Conservation (phyloP, 2,888 invertebrate genomes). For the Calameuta filiformis region DNA sequence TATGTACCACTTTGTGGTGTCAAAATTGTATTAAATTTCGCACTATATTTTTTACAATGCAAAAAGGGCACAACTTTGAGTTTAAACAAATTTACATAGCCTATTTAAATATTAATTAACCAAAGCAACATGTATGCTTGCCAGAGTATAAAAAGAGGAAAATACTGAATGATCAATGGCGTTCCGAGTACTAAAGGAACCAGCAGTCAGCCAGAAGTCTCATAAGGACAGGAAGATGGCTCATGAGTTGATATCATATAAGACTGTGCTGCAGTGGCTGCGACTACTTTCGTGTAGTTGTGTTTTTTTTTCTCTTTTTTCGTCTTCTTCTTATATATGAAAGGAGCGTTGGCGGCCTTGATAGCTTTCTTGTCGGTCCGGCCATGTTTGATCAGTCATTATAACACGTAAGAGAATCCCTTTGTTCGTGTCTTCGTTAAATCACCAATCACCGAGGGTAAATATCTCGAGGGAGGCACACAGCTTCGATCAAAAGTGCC, state of each 20-base stretch:
- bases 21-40: too few species aligned
- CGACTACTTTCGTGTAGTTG: background rate
- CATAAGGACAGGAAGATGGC: background rate
- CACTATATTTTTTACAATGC: too few species aligned
- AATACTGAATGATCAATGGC: background rate
- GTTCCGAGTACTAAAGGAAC: background rate
- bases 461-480: conserved; percentile 23
- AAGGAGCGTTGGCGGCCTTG: background rate
- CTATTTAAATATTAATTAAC: background rate
- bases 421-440: conserved; percentile 16
- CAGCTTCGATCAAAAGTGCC: background rate
- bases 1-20: too few species aligned
- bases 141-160: background rate
- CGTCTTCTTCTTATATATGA: background rate
- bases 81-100: background rate
- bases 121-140: background rate
- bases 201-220: background rate
- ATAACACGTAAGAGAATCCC: conserved; percentile 29
- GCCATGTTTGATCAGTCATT: conserved; percentile 52
- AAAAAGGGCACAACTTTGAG: background rate
- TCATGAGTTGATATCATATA: background rate
- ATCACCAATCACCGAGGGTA: conserved; percentile 42
- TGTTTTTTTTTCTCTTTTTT: background rate
- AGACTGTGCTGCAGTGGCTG: background rate
- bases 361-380: background rate